A percentile compares a stretch with the other conserved stretches of the same genome.
These are phyloP conservation scores for Metaphire vulgaris DNA, from an alignment of 1,140 invertebrate genomes.

Conservation along the genomic window DNA sequence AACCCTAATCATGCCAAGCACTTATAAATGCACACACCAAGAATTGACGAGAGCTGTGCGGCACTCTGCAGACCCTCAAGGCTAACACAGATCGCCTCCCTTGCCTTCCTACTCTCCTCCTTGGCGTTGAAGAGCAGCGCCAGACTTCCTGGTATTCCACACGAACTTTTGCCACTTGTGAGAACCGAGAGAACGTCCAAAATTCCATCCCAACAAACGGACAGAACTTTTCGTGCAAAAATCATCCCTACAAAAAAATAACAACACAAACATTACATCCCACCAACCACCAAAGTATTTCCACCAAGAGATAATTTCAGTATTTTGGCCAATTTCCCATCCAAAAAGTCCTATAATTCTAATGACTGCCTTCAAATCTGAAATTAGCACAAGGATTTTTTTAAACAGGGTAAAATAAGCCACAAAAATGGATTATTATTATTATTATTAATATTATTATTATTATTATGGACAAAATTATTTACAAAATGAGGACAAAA, in stretches of 20 bases:
- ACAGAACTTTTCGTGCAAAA: constrained; percentile 62
- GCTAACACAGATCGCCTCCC: constrained; percentile 71
- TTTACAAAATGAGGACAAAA: no score
- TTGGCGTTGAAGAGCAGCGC: constrained; percentile 52
- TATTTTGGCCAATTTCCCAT: no score
- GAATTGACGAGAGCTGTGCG: constrained; percentile 56
- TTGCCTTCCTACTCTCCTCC: constrained; percentile 51
- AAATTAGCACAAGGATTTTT: no score
- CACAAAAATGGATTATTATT: no score
- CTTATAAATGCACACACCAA: no score
- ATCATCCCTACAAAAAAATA: background rate
- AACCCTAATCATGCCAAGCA: no score
- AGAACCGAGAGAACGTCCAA: constrained; percentile 76
- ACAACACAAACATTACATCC: background rate
- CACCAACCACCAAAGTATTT: background rate
- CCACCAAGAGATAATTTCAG: no score
- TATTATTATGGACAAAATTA: no score
- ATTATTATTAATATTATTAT: no score
- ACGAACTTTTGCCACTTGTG: constrained; percentile 59
- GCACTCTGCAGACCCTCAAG: constrained; percentile 78
- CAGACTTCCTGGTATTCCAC: constrained; percentile 50
- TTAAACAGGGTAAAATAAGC: no score
- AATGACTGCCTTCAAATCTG: no score
- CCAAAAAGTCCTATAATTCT: no score
- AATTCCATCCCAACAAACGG: constrained; percentile 83